These are phyloP conservation scores for Aricia artaxerxes DNA, from an alignment of 2,888 invertebrate genomes.

Conservation along the genomic window DNA sequence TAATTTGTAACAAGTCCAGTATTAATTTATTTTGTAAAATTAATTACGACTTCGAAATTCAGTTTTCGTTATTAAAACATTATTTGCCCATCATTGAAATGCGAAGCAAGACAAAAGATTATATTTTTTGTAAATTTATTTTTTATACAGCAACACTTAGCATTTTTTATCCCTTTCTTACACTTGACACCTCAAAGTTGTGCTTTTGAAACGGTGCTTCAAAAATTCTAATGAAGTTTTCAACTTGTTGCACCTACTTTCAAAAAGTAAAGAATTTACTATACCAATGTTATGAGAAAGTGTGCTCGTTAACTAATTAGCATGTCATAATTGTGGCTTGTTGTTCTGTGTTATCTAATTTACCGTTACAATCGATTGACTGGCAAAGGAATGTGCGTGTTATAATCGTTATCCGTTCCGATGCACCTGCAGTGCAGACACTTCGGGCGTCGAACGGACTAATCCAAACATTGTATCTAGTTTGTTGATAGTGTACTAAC, in stretches of 20 bases:
- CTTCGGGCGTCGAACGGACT: slow-evolving; percentile 43
- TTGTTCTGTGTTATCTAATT: slow-evolving; percentile 56
- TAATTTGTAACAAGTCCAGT: too few species aligned
- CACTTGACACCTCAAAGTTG: slow-evolving; percentile 31
- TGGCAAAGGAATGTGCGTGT: slow-evolving; percentile 61
- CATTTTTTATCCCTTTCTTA: slow-evolving; percentile 37
- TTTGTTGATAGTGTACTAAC: slow-evolving; percentile 50
- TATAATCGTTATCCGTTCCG: slow-evolving; percentile 59
- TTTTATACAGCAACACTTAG: background rate
- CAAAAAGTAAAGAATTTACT: slow-evolving; percentile 62
- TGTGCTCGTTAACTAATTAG: slow-evolving; percentile 58
- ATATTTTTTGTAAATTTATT: background rate
- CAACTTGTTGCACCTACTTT: slow-evolving; percentile 65
- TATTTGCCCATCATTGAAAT: background rate
- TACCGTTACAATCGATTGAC: slow-evolving; percentile 63
- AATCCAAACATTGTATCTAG: slow-evolving; percentile 40
- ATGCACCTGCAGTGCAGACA: slow-evolving; percentile 71
- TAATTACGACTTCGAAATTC: too few species aligned
- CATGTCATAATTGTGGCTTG: slow-evolving; percentile 49
- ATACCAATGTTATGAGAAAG: slow-evolving; percentile 60
- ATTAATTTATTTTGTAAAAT: too few species aligned
- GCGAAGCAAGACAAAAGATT: background rate
- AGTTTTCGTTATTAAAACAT: too few species aligned
- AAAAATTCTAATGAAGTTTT: slow-evolving; percentile 37
- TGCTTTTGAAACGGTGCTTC: slow-evolving; percentile 31